Evolutionary conservation across 2,888 invertebrate species (phyloP), one percentile per base, ranked within the genome.

Genomic region (Chrysotoxum bicinctum): DNA sequence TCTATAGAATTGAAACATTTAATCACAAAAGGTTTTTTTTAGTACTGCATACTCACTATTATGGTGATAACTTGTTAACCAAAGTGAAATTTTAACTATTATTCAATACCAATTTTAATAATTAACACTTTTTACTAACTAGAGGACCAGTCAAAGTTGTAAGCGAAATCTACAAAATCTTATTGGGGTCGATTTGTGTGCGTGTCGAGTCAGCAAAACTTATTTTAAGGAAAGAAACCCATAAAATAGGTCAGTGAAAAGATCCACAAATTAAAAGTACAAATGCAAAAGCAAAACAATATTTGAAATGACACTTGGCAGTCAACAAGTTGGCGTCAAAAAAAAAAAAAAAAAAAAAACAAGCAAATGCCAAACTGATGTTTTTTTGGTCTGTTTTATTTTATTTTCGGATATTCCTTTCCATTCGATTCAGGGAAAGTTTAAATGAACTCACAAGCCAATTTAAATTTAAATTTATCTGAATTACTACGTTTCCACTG

Each of bases 191-290:
- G 54, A n/a, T 1, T 26, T 16, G n/a, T n/a, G 21, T n/a, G n/a
- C n/a, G 8, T 80, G 85, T 73, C 80, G 84, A 56, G 84, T 80
- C 79, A 85, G 68, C 84, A 78, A 54, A 21, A 43, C 6, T 35
- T 16, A 23, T 8, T 62, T 83, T 74, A 26, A 54, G 58, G 56
- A 40, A 37, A 50, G 21, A 70, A 70, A 40, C 56, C 56, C 12
- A 45, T 37, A 32, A 76, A 79, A 75, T 84, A 23, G 80, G 80
- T 80, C 72, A 72, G 16, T 45, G 16, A 62, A 40, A n/a, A n/a
- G n/a, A n/a, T 26, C 3, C 8, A 6, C 5, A 26, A 26, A 23
- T n/a, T n/a, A n/a, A n/a, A n/a, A 52, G 2, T 23, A 35, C 58
- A 40, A 9, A 40, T n/a, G 23, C 50, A 66, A 74, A 56, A 23